Evolutionary conservation across 2,888 invertebrate genomes (phyloP).

Genomic region (Machimus rusticus): DNA sequence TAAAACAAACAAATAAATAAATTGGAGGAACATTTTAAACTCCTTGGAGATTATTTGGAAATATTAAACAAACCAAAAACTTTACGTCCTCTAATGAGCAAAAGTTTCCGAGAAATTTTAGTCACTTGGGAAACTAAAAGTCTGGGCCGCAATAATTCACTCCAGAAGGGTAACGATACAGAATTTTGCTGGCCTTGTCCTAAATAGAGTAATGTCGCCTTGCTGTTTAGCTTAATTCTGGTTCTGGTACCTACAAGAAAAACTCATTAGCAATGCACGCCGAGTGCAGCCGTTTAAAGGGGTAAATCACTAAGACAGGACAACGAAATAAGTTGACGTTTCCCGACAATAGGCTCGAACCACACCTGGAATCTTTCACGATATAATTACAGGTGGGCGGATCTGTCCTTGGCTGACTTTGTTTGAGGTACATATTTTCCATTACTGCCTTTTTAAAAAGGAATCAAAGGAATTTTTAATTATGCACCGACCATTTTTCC

Average conservation of each 20-base stretch:
- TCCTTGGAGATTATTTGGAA: background rate
- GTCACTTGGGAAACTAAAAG: background rate
- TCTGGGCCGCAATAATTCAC: constrained; percentile 9
- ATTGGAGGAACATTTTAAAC: background rate
- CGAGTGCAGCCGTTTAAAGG: background rate
- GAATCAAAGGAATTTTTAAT: background rate
- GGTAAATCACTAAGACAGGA: constrained; percentile 7
- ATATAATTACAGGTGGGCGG: background rate
- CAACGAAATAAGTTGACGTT: background rate
- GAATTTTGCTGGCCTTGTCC: constrained; percentile 22
- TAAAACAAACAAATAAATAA: background rate
- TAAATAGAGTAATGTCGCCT: constrained; percentile 12
- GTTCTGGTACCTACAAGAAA: background rate
- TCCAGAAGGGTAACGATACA: background rate
- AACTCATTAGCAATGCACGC: constrained; percentile 28
- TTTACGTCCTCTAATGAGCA: background rate
- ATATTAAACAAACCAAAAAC: background rate
- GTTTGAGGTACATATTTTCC: background rate
- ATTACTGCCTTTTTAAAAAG: background rate
- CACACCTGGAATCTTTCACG: background rate
- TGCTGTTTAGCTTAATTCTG: background rate
- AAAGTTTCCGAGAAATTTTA: background rate
- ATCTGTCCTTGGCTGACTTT: background rate
- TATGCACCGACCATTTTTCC: background rate
- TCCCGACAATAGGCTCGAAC: background rate